A percentile compares a stretch with the other conserved stretches of the same genome.
Conservation (phyloP, 1,140 invertebrate species). For the Drosophila melanica region DNA sequence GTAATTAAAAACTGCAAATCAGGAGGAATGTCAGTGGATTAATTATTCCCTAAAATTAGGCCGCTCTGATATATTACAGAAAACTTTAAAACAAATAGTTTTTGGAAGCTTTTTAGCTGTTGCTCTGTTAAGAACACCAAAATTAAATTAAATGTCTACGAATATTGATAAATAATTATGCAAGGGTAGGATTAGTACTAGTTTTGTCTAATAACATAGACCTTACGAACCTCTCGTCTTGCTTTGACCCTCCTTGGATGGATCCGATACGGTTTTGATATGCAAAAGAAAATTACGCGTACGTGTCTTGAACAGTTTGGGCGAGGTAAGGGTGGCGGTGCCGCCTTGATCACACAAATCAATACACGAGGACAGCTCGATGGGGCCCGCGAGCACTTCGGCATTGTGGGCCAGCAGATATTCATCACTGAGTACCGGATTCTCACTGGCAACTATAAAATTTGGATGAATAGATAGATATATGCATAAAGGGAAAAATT, state of each 20-base stretch:
- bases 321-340: conserved; percentile 93
- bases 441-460: conserved; percentile 85
- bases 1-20: too few species aligned
- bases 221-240: conserved; percentile 85
- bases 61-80: not conserved
- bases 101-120: too few species aligned
- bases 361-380: conserved; percentile 91
- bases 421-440: conserved; percentile 91
- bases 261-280: conserved; percentile 91
- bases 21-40: too few species aligned
- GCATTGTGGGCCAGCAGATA: conserved; percentile 94
- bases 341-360: conserved; percentile 94
- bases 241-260: conserved; percentile 86
- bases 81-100: not conserved
- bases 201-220: not conserved
- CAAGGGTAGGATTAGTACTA: not conserved
- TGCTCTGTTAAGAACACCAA: not conserved
- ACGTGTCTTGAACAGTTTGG: conserved; percentile 91
- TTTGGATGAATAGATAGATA: conserved; percentile 1
- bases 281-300: conserved; percentile 93
- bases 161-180: not conserved
- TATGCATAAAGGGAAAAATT: not conserved
- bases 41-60: too few species aligned
- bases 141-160: not conserved
- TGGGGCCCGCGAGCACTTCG: conserved; percentile 94